These are phyloP conservation scores for Ameiurus melas DNA, from an alignment of 2,113 vertebrate species.

Conservation along the genomic window DNA sequence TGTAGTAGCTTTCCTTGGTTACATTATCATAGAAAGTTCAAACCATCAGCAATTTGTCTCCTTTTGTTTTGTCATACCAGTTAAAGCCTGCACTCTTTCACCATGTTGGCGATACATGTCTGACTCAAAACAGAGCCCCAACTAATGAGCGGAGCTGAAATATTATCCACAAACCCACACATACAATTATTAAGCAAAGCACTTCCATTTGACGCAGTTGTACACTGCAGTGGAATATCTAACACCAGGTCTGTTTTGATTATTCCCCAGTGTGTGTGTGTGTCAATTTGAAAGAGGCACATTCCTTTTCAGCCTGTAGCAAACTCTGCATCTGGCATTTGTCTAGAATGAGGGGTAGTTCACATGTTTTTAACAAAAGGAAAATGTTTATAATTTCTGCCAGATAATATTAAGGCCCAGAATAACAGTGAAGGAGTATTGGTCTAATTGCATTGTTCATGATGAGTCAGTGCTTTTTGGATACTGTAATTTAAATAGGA, in stretches of 20 bases:
- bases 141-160: constrained; percentile 64
- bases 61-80: constrained; percentile 67
- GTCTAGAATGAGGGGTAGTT: constrained; percentile 53
- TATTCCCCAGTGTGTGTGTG: constrained; percentile 33
- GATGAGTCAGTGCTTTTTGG: too few relatives aligned
- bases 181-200: constrained; percentile 53
- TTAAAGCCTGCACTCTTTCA: constrained; percentile 60
- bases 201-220: constrained; percentile 48
- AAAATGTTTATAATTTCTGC: constrained; percentile 62
- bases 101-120: constrained; percentile 50
- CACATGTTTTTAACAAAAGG: constrained; percentile 55
- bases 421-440: too few relatives aligned
- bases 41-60: constrained; percentile 60
- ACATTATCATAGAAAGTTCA: constrained; percentile 43
- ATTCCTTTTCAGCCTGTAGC: constrained; percentile 52
- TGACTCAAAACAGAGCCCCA: constrained; percentile 64
- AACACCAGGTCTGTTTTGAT: constrained; percentile 58
- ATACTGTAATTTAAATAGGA: too few relatives aligned
- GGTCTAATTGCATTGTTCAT: too few relatives aligned
- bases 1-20: constrained; percentile 27
- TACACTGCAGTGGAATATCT: constrained; percentile 52
- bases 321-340: constrained; percentile 63
- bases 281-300: constrained; percentile 27
- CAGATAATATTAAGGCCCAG: constrained; percentile 52
- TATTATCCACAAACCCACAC: constrained; percentile 67